A percentile compares a stretch with the other conserved stretches of the same genome.
Evolutionary conservation across 2,888 invertebrate genomes (phyloP).

Genomic region (Euplexia lucipara): DNA sequence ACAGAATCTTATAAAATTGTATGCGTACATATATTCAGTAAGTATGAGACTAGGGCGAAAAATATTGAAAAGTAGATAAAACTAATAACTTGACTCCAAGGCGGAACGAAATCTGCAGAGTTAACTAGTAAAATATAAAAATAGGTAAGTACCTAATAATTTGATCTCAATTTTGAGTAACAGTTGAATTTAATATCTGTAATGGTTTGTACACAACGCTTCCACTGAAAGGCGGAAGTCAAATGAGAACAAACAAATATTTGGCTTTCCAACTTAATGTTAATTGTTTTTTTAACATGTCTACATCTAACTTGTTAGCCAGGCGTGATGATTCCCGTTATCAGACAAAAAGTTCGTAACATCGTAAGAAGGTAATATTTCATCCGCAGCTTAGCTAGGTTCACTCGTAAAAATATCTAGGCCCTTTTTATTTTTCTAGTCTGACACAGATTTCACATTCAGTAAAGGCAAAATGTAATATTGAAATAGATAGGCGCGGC

Average conservation of each 20-base stretch:
- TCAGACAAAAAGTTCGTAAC: not conserved
- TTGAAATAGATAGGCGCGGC: conserved; percentile 50
- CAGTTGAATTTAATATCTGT: conserved; percentile 20
- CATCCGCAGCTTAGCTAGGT: conserved; percentile 12
- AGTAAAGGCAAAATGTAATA: conserved; percentile 46
- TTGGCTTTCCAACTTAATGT: not conserved
- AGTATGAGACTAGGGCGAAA: too few species aligned
- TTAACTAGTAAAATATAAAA: too few species aligned
- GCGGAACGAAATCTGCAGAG: too few species aligned
- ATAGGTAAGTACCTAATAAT: conserved; percentile 6
- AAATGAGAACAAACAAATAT: not conserved
- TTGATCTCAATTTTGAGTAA: not conserved
- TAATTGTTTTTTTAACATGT: conserved; percentile 2
- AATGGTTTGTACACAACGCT: not conserved
- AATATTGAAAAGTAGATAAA: too few species aligned
- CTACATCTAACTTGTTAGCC: not conserved
- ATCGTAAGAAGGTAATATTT: conserved; percentile 23
- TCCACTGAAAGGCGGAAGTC: not conserved
- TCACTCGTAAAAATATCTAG: conserved; percentile 28
- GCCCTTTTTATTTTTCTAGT: conserved; percentile 26
- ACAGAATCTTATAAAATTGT: too few species aligned
- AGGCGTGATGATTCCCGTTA: not conserved
- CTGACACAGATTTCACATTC: conserved; percentile 42
- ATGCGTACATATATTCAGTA: too few species aligned
- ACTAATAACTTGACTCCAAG: too few species aligned